Evolutionary conservation across 1,140 invertebrate species (phyloP).

Genomic region (Drosophila lini): DNA sequence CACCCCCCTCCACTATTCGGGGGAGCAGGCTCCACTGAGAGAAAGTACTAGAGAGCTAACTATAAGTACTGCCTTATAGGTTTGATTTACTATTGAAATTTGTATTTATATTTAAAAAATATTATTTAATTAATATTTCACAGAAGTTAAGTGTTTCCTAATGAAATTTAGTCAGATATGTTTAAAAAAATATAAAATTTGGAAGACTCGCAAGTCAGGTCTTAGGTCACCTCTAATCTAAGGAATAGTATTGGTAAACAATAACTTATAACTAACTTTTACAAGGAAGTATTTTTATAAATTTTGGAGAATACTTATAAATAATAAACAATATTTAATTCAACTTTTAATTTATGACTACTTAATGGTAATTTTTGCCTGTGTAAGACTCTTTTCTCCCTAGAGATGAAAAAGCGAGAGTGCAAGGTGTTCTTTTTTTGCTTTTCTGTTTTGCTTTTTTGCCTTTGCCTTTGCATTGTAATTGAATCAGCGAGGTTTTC

Average conservation of each 20-base stretch:
- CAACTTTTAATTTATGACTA: background rate
- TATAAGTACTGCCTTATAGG: background rate
- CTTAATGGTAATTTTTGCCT: background rate
- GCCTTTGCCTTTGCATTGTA: conserved; percentile 27
- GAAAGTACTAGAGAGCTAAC: background rate
- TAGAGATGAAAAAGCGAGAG: conserved; percentile 8
- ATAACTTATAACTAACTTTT: too few species aligned
- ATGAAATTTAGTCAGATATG: too few species aligned
- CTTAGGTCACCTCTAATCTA: too few species aligned
- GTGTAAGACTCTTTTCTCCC: background rate
- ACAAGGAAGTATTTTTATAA: background rate
- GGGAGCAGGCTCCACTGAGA: conserved; percentile 8
- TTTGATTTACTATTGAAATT: background rate
- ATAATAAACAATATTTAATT: background rate
- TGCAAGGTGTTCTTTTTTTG: conserved; percentile 22
- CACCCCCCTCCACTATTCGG: conserved; percentile 13
- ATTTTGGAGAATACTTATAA: background rate
- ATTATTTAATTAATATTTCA: background rate
- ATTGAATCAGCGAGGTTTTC: conserved; percentile 38
- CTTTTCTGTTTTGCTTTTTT: background rate
- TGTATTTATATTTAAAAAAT: background rate
- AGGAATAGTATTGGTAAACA: too few species aligned
- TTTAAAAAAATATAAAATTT: too few species aligned
- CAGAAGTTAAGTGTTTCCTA: background rate
- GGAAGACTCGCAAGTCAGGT: too few species aligned